phyloP scores from a whole-genome alignment of 2,888 invertebrate species.

The Folsomia candida region DNA sequence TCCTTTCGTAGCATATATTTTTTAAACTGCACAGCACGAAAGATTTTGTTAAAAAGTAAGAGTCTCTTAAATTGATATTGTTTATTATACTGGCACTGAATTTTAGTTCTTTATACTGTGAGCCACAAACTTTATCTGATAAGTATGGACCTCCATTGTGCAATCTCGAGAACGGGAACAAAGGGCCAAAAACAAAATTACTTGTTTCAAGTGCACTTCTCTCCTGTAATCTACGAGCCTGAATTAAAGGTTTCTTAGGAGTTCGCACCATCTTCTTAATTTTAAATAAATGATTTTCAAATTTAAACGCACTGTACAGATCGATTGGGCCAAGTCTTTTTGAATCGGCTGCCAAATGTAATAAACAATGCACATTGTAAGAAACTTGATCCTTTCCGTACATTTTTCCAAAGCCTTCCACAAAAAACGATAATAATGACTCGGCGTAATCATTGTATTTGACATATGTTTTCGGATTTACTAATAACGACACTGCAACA shows the following conservation, averaged over 20 bases:
- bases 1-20: neutral
- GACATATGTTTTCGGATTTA: neutral
- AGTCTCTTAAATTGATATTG: neutral
- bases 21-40: neutral
- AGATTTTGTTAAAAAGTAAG: neutral
- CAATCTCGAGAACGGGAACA: neutral
- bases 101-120: neutral
- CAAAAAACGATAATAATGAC: neutral
- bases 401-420: neutral
- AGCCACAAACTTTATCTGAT: neutral
- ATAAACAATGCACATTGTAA: too few relatives aligned
- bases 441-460: neutral
- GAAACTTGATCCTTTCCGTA: neutral
- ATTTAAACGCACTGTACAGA: neutral
- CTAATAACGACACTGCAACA: neutral
- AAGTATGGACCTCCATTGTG: neutral
- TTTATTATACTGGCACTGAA: neutral
- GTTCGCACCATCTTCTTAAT: neutral
- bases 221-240: neutral
- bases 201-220: neutral
- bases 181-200: neutral
- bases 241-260: neutral
- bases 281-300: neutral
- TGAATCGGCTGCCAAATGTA: neutral
- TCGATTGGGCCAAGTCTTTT: neutral